phyloP scores from a whole-genome alignment of 2,797 vertebrate genomes.

The Uromys caudimaculatus region DNA sequence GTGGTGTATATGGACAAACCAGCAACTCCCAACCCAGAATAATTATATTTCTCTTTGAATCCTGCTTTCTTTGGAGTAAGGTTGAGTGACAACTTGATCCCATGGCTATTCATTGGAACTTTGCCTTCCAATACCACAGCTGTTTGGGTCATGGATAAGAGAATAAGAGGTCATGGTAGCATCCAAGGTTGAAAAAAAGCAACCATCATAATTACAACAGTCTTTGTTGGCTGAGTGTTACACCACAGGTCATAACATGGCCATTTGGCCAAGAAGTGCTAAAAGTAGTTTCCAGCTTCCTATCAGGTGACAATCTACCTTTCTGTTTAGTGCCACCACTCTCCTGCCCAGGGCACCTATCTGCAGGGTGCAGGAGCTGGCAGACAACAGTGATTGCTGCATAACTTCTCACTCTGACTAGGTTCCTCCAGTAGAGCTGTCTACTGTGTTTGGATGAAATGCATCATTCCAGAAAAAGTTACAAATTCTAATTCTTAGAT shows the following conservation, averaged over 20 bases:
- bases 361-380: rapidly evolving
- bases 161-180: not conserved
- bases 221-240: not conserved
- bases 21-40: not conserved
- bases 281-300: not conserved
- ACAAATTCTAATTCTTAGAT: conserved; percentile 16
- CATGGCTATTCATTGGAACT: not conserved
- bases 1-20: not conserved
- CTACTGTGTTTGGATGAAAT: not conserved
- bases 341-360: not conserved
- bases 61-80: conserved; percentile 4
- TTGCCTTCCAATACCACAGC: not conserved
- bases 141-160: not conserved
- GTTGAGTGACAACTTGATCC: not conserved
- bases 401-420: not conserved
- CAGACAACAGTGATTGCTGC: not conserved
- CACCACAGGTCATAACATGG: not conserved
- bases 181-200: not conserved
- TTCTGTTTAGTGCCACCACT: not conserved
- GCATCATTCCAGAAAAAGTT: not conserved
- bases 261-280: not conserved
- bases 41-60: not conserved
- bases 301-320: not conserved
- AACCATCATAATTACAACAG: not conserved
- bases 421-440: not conserved